phyloP scores from a whole-genome alignment of 2,797 vertebrate genomes.

The Karalla daura region DNA sequence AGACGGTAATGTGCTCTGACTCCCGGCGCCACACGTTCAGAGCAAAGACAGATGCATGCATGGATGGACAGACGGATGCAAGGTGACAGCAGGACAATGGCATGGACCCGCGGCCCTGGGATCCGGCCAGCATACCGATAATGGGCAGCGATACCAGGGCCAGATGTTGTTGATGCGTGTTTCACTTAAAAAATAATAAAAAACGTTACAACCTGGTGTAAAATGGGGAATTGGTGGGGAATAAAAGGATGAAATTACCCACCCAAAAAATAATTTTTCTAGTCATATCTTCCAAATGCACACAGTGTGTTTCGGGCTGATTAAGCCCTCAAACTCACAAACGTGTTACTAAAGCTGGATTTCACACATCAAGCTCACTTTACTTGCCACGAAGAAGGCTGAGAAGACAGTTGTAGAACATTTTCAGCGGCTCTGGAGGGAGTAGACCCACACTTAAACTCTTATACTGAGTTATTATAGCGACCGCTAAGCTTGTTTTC shows the following conservation, averaged over 20 bases:
- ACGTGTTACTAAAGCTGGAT: background rate
- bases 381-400: background rate
- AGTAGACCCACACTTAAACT: too few relatives aligned
- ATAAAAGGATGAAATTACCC: too few relatives aligned
- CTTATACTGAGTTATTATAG: too few relatives aligned
- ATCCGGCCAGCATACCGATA: background rate
- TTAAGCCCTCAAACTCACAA: background rate
- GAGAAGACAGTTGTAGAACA: background rate
- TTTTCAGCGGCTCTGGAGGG: background rate
- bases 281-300: background rate
- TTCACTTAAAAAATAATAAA: background rate
- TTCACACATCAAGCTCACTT: background rate
- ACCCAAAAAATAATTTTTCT: background rate
- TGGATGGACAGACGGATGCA: slow-evolving; percentile 43
- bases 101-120: background rate
- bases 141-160: background rate
- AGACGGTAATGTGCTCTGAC: slow-evolving; percentile 56
- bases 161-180: too few relatives aligned
- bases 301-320: too few relatives aligned
- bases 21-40: slow-evolving; percentile 40
- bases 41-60: slow-evolving; percentile 34
- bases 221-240: too few relatives aligned
- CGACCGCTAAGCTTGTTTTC: too few relatives aligned
- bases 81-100: slow-evolving; percentile 37
- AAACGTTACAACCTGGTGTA: background rate